These are phyloP conservation scores for Clarias macrocephalus DNA, from an alignment of 2,113 vertebrate species.

Conservation along the genomic window DNA sequence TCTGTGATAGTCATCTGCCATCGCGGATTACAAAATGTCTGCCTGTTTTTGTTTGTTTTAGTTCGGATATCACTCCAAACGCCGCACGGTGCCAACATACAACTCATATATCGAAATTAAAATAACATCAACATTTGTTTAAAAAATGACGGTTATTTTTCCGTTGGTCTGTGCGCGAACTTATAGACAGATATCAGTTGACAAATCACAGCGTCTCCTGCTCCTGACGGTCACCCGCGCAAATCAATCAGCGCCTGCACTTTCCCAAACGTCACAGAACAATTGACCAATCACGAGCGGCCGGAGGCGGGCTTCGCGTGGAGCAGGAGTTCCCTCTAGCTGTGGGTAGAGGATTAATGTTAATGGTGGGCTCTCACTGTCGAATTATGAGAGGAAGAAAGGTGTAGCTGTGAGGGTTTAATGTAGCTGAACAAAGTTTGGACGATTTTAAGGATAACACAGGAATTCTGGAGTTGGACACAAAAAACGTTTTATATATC, in stretches of 20 bases:
- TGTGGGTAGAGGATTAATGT: conserved; percentile 74
- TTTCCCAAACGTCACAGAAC: conserved; percentile 17
- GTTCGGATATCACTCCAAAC: neutral
- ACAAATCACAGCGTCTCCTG: conserved; percentile 60
- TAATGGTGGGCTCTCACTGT: conserved; percentile 69
- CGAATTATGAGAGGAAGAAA: conserved; percentile 61
- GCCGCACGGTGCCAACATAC: neutral
- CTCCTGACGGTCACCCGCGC: conserved; percentile 21
- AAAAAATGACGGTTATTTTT: conserved; percentile 44
- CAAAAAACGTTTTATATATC: neutral
- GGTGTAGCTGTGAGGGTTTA: conserved; percentile 32
- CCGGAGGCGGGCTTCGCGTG: conserved; percentile 58
- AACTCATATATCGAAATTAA: conserved; percentile 13
- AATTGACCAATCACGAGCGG: conserved; percentile 57
- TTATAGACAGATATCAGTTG: conserved; percentile 38
- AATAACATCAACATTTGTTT: conserved; percentile 36
- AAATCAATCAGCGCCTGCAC: conserved; percentile 56
- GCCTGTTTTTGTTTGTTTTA: neutral
- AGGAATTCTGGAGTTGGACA: conserved; percentile 5
- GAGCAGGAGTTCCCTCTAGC: conserved; percentile 76
- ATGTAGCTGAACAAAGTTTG: conserved; percentile 33
- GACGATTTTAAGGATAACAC: neutral
- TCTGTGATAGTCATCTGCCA: conserved; percentile 30
- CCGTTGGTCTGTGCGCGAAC: conserved; percentile 22
- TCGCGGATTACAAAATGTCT: conserved; percentile 1